These are phyloP conservation scores for Oreohelix idahoensis DNA, from an alignment of 1,140 invertebrate genomes.

Conservation along the genomic window DNA sequence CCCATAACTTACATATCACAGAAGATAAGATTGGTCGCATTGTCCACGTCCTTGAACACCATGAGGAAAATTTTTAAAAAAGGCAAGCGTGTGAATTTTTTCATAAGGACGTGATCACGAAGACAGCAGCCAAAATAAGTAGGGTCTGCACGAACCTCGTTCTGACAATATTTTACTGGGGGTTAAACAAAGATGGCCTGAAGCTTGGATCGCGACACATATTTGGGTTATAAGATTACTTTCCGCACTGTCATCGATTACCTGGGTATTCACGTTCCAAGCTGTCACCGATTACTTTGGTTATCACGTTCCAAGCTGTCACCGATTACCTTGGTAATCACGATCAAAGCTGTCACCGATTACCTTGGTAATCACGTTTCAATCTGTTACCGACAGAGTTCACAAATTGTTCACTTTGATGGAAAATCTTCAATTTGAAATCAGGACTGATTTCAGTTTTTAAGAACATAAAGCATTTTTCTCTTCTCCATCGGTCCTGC, in stretches of 20 bases:
- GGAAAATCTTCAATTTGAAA: background rate
- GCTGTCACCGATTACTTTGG: background rate
- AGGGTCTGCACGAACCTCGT: background rate
- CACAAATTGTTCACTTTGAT: background rate
- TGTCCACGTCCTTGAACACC: background rate
- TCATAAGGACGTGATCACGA: background rate
- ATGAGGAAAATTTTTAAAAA: too few species aligned
- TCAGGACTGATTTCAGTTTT: background rate
- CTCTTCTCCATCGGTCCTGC: background rate
- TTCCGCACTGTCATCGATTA: background rate
- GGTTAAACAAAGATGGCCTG: background rate
- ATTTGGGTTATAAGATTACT: background rate
- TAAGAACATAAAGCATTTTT: slow-evolving; percentile 32
- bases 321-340: too few species aligned
- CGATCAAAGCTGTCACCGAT: background rate
- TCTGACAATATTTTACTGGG: background rate
- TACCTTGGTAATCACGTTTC: background rate
- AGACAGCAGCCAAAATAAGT: background rate
- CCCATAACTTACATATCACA: slow-evolving; percentile 2
- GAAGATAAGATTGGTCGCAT: background rate
- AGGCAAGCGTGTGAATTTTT: background rate
- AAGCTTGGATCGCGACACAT: background rate
- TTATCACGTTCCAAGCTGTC: background rate
- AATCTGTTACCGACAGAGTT: background rate
- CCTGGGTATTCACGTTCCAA: background rate